These are phyloP conservation scores for Zapus hudsonius DNA, from an alignment of 2,113 vertebrate genomes.

Conservation along the genomic window DNA sequence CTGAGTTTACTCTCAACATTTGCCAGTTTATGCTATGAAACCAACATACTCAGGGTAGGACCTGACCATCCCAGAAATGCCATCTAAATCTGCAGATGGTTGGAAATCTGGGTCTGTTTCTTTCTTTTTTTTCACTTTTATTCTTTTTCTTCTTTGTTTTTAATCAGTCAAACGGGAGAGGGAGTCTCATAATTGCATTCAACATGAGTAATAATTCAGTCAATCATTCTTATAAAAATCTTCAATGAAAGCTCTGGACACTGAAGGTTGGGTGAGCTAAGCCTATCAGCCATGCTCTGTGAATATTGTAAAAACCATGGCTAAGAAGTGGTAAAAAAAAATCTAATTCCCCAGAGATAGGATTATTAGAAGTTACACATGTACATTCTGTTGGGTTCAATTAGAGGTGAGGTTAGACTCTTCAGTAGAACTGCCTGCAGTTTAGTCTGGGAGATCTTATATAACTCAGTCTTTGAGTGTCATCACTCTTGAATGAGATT, in stretches of 20 bases:
- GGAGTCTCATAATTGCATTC: neutral
- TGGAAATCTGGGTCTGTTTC: neutral
- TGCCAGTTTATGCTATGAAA: neutral
- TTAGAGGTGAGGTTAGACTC: neutral
- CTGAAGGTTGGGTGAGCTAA: neutral
- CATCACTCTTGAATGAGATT: too few species aligned
- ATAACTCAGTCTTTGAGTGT: neutral
- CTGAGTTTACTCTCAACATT: neutral
- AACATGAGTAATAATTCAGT: neutral
- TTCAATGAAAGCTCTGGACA: neutral
- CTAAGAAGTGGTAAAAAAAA: accelerated
- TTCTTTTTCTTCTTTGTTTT: neutral
- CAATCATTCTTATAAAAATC: neutral
- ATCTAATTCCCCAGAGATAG: neutral
- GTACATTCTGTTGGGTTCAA: neutral
- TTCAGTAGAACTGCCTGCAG: neutral
- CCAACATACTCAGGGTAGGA: neutral
- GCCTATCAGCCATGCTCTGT: neutral
- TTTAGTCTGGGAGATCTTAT: too few species aligned
- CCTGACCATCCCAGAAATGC: neutral
- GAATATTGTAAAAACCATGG: neutral
- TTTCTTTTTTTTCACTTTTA: too few species aligned
- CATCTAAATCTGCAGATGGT: neutral
- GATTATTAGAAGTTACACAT: neutral
- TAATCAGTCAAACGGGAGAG: neutral